Base-by-base conservation (phyloP, 2,888 invertebrate species). In the Philaethria dido region DNA sequence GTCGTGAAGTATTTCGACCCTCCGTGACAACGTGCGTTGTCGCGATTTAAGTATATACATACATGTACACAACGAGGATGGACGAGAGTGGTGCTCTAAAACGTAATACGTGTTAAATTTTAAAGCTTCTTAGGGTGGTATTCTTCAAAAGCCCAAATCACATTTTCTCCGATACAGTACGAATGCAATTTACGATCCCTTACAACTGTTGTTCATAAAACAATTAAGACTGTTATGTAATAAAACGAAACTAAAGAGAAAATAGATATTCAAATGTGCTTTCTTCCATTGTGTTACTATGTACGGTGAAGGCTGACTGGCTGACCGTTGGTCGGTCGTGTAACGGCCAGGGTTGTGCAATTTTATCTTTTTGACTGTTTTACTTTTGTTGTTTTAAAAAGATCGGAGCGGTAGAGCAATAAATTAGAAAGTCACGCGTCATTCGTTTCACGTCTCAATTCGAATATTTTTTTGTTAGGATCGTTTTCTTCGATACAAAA, bases 341-440 rank as follows among this genome's bases (percentile, higher is more conserved):
- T 60, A 70, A 74, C 72, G 70, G 73, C 71, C 69, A 66, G 69
- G 74, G 70, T 80, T 80, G 76, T 78, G 83, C 84, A 71, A 81
- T 83, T 83, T 82, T 80, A 78, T 75, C 70, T 78, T 77, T 78
- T 75, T 73, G 73, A 81, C 80, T 82, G 52, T 80, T 84, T 82
- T 80, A 77, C 62, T 68, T 69, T 66, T 68, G 73, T 73, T 75
- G 80, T 84, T 81, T 80, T 79, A 73, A 77, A 69, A 66, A 67
- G 77, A 76, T 80, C 75, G 73, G 78, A 77, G 68, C 71, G 69
- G 69, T 71, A 72, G 72, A 75, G 77, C 84, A 84, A 85, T 88
- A 86, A 87, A 86, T 86, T 86, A 87, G 91, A 91, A 89, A 90
- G 88, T 75, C 71, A 68, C 73, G 70, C 69, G 71, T 72, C 72